Base-by-base conservation (phyloP, 2,888 invertebrate genomes). In the Lutraria lutraria region DNA sequence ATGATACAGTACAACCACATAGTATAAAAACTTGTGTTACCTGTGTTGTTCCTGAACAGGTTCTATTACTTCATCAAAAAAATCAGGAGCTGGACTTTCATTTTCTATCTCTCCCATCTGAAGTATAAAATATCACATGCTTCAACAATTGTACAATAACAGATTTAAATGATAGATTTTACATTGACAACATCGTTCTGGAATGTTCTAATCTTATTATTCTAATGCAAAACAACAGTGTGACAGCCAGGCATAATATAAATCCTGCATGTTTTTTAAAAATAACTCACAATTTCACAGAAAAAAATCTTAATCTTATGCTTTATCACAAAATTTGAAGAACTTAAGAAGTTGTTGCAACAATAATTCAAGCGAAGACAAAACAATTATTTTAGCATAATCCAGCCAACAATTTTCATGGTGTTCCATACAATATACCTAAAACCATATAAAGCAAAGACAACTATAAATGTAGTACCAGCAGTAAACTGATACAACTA, bases 31-130 rank as follows among this genome's bases (percentile, higher is more conserved):
- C n/a, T 16, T 63, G n/a, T n/a, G 12, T 79, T 85, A 85, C 85
- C 85, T 56, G 34, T 60, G 56, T 1, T 85, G 85, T 56, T 85
- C 60, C n/a, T 85, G 85, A 54, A 56, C 60, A 25, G 80, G 80
- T 43, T 80, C n/a, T 12, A 85, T 80, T 31, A 85, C 80, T 8
- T 80, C 85, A 85, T 80, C 85, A 60, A 25, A 82, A 12, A 84
- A 63, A 19, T 60, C 85, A 25, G 85, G 91, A 4, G 85, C 90
- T 54, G 92, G 91, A 54, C 91, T 92, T 81, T 92, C 92, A 86
- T 92, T 92, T 80, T 92, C 92, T 21, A 92, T 86, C 72, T 92
- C 92, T 43, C 90, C 91, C 68, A 91, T 81, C 91, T 92, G 87
- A 56, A 85, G 80, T 54, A 84, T 25, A 83, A 31, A 16, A 76